Conservation (phyloP, 1,140 invertebrate species). For the Copidosoma floridanum region DNA sequence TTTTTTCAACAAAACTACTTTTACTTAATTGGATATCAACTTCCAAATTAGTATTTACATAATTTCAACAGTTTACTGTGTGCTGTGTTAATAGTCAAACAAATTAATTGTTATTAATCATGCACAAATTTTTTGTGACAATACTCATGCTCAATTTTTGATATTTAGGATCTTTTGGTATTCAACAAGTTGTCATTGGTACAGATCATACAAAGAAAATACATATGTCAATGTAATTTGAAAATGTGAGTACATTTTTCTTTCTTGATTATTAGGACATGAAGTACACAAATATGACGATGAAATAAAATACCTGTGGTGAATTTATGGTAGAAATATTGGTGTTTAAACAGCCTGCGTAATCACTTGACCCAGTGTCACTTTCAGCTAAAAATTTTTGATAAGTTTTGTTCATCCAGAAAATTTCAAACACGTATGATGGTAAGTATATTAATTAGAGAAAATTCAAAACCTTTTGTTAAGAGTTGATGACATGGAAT, state of each 20-base stretch:
- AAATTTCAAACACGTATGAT: neutral
- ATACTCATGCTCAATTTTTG: constrained; percentile 33
- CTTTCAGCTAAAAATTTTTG: constrained; percentile 45
- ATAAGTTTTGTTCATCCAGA: neutral
- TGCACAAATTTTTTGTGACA: constrained; percentile 40
- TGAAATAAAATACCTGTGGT: constrained; percentile 44
- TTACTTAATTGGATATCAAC: too few relatives aligned
- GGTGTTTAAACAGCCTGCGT: constrained; percentile 37
- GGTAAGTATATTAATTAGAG: too few relatives aligned
- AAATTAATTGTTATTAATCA: constrained; percentile 24
- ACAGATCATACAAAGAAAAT: too few relatives aligned
- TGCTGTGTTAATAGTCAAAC: neutral
- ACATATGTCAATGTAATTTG: too few relatives aligned
- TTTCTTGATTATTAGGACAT: too few relatives aligned
- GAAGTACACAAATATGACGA: too few relatives aligned
- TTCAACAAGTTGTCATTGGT: constrained; percentile 57
- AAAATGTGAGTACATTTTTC: too few relatives aligned
- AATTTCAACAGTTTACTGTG: too few relatives aligned
- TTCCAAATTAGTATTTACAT: neutral
- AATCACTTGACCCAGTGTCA: constrained; percentile 45
- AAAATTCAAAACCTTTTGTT: constrained; percentile 50
- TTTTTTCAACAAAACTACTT: neutral
- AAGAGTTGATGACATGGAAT: constrained; percentile 62
- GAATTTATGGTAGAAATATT: constrained; percentile 40
- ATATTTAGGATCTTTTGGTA: constrained; percentile 51